These are phyloP conservation scores for Leptodactylus fuscus DNA, from an alignment of 2,113 vertebrate genomes.

Conservation along the genomic window DNA sequence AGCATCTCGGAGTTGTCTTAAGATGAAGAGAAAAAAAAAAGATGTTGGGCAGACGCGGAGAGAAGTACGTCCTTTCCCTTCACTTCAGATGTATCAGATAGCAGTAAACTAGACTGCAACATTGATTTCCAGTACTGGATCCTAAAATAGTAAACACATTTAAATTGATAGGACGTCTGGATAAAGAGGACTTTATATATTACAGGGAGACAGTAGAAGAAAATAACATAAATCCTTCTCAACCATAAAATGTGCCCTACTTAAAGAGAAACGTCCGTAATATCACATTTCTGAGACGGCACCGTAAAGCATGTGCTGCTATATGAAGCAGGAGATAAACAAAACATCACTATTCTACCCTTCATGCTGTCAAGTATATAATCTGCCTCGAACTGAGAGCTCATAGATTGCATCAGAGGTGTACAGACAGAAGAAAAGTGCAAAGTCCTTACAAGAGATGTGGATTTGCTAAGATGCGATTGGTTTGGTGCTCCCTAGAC, in stretches of 20 bases:
- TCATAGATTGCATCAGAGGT: not conserved
- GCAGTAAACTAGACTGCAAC: constrained; percentile 49
- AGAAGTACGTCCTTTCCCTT: constrained; percentile 37
- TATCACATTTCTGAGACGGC: not conserved
- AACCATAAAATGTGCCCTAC: not conserved
- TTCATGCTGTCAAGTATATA: too few relatives aligned
- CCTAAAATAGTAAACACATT: constrained; percentile 44
- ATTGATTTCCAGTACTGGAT: constrained; percentile 49
- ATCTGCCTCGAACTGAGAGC: not conserved
- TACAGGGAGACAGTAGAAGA: not conserved
- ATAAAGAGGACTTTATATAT: constrained; percentile 34
- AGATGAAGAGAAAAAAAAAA: not conserved
- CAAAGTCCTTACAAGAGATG: too few relatives aligned
- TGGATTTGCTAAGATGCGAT: too few relatives aligned
- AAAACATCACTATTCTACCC: too few relatives aligned
- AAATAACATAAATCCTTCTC: not conserved
- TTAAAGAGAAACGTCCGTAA: not conserved
- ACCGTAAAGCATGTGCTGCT: too few relatives aligned
- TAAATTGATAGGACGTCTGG: constrained; percentile 42
- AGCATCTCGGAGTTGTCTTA: not conserved
- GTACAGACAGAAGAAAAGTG: not conserved
- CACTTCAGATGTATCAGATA: constrained; percentile 44
- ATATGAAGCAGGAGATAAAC: too few relatives aligned
- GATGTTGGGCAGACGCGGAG: constrained; percentile 7
- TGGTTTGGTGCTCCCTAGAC: too few relatives aligned